Evolutionary conservation across 2,888 invertebrate genomes (phyloP).

Genomic region (Drepanosiphum platanoidis): DNA sequence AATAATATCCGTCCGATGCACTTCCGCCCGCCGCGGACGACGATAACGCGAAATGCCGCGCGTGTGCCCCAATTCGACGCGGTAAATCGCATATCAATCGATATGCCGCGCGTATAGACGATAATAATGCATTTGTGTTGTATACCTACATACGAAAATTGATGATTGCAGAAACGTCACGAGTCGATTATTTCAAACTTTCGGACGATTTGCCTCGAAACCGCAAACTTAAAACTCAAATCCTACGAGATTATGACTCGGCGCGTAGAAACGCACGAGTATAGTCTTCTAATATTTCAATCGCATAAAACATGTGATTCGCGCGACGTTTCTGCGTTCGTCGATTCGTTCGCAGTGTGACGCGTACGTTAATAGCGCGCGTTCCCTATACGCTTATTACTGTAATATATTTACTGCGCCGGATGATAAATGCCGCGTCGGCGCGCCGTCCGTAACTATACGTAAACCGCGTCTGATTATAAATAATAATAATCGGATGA

Average conservation of each 20-base stretch:
- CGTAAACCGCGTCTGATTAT: background rate
- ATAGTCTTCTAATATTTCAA: no score
- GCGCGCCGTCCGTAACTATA: no score
- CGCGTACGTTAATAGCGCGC: background rate
- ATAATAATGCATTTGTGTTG: background rate
- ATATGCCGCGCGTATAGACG: background rate
- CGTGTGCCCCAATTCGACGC: background rate
- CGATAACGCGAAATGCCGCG: constrained; percentile 17
- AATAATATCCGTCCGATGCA: background rate
- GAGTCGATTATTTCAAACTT: no score
- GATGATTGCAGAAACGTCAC: no score
- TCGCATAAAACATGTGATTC: no score
- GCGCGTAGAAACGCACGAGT: no score
- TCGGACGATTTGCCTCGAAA: no score
- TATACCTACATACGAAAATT: background rate
- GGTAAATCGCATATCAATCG: background rate
- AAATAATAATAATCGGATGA: background rate
- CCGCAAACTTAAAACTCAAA: no score
- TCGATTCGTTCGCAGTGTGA: no score
- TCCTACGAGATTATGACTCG: no score
- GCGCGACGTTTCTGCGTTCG: no score
- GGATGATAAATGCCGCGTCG: background rate
- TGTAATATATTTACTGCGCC: background rate
- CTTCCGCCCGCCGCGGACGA: background rate
- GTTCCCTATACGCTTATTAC: no score